Percentiles rank a stretch among this genome's conserved stretches.
These are phyloP conservation scores for Gambusia yucatana DNA, from an alignment of 2,797 vertebrate genomes.

Conservation along the genomic window DNA sequence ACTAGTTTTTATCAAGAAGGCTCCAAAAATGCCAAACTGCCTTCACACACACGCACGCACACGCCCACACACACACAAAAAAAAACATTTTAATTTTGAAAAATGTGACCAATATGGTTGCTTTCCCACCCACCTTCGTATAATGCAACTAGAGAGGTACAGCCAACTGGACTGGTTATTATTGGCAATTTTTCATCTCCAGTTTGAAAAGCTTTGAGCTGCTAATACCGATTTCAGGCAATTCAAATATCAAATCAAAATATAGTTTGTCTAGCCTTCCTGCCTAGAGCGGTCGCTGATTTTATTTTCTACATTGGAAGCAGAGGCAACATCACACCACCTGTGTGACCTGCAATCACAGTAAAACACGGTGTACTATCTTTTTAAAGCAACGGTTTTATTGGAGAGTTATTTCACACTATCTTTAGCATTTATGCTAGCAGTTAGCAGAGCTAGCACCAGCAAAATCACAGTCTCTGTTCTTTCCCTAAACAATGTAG, in stretches of 20 bases:
- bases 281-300: not conserved
- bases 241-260: conserved; percentile 1
- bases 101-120: not conserved
- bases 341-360: not conserved
- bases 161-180: not conserved
- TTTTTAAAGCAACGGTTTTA: too few relatives aligned
- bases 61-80: too few relatives aligned
- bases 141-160: not conserved
- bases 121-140: not conserved
- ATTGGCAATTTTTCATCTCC: not conserved
- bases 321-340: not conserved
- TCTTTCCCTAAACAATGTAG: too few relatives aligned
- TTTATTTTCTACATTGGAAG: not conserved
- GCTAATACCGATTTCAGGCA: not conserved
- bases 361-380: not conserved
- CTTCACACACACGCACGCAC: not conserved
- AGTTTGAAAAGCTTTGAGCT: not conserved
- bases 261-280: not conserved
- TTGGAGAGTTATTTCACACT: too few relatives aligned
- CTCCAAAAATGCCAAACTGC: not conserved
- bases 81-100: not conserved
- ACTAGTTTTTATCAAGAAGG: conserved; percentile 6
- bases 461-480: too few relatives aligned
- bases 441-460: too few relatives aligned
- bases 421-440: too few relatives aligned